phyloP scores from a whole-genome alignment of 2,888 invertebrate genomes.

The Bugula neritina region DNA sequence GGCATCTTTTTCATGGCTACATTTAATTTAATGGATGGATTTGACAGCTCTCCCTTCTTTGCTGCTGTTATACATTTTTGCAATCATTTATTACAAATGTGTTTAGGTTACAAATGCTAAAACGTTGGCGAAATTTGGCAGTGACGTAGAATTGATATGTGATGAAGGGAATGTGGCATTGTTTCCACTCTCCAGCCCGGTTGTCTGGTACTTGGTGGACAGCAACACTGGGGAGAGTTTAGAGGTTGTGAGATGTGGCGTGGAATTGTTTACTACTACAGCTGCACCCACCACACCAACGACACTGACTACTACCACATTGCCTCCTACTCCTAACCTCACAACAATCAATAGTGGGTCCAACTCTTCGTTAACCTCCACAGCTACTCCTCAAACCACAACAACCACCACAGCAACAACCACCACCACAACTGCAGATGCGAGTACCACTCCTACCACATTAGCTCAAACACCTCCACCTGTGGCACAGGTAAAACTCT shows the following conservation, averaged over 20 bases:
- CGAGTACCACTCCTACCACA: background rate
- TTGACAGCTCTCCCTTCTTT: too few relatives aligned
- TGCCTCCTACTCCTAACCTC: background rate
- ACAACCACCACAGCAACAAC: background rate
- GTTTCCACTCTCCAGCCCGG: background rate
- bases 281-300: background rate
- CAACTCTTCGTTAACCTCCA: too few relatives aligned
- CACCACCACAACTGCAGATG: background rate
- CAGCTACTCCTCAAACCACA: too few relatives aligned
- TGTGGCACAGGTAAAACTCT: background rate
- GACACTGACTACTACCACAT: background rate
- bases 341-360: too few relatives aligned
- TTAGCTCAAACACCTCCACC: background rate
- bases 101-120: background rate
- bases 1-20: too few relatives aligned
- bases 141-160: background rate
- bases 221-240: background rate
- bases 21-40: too few relatives aligned
- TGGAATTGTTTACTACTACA: background rate
- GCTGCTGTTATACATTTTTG: too few relatives aligned
- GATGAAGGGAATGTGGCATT: background rate
- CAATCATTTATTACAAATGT: background rate
- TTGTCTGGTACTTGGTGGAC: background rate
- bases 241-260: background rate
- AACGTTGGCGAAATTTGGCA: background rate